Evolutionary conservation across 2,113 vertebrate species (phyloP).

Genomic region (Vireo altiloquus): DNA sequence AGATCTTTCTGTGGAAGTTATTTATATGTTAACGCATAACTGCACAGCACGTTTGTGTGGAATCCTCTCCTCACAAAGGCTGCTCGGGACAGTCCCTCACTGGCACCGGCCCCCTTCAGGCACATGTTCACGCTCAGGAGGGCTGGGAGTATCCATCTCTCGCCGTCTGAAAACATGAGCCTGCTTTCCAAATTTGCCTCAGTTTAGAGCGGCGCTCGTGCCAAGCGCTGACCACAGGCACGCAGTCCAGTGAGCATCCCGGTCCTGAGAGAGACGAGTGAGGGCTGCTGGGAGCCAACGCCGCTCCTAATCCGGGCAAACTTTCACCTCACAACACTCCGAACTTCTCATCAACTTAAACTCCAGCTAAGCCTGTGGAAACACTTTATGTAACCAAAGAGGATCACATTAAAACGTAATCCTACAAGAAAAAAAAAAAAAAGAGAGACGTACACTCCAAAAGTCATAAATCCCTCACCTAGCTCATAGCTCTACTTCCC

Average conservation of each 20-base stretch:
- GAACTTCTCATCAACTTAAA: not conserved
- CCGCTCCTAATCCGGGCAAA: not conserved
- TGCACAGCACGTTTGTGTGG: not conserved
- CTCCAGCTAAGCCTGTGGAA: not conserved
- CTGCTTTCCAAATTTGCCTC: not conserved
- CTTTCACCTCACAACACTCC: not conserved
- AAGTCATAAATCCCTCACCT: not conserved
- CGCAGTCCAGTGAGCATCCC: not conserved
- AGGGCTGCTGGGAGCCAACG: not conserved
- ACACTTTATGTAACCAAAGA: not conserved
- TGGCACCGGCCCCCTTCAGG: not conserved
- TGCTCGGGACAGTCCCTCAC: not conserved
- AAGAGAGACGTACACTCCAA: not conserved
- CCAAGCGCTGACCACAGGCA: constrained; percentile 24
- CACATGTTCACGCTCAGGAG: not conserved
- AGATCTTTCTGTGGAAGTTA: not conserved
- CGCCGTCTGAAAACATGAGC: not conserved
- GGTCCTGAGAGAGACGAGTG: not conserved
- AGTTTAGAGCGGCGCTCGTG: not conserved
- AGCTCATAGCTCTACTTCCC: not conserved
- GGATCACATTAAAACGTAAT: not conserved
- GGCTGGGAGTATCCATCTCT: not conserved
- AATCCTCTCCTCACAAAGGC: not conserved
- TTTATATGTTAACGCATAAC: constrained; percentile 19
- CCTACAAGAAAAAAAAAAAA: not conserved